These are phyloP conservation scores for Rana temporaria DNA, from an alignment of 2,113 vertebrate genomes.

Conservation along the genomic window DNA sequence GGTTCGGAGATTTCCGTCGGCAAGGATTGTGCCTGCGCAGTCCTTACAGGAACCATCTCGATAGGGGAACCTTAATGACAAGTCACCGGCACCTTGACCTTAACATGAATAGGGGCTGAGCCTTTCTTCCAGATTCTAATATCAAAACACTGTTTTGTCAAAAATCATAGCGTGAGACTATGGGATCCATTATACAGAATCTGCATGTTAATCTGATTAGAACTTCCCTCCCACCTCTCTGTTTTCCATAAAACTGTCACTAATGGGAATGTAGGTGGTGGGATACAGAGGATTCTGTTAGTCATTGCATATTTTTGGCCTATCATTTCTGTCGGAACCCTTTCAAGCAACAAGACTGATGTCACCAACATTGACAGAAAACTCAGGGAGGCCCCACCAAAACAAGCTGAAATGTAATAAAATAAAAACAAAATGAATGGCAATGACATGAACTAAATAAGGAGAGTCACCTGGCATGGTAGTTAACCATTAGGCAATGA, in stretches of 20 bases:
- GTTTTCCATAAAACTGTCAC: conserved; percentile 22
- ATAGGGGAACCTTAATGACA: no score
- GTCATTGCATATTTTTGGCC: conserved; percentile 48
- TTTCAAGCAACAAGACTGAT: conserved; percentile 13
- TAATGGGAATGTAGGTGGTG: conserved; percentile 33
- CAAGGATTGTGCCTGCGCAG: no score
- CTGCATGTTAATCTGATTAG: conserved; percentile 28
- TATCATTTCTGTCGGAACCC: conserved; percentile 5
- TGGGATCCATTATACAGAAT: neutral
- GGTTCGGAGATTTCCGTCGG: no score
- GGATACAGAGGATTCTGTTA: conserved; percentile 32
- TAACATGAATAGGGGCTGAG: no score
- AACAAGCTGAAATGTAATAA: neutral
- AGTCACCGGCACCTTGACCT: no score
- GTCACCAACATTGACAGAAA: conserved; percentile 4
- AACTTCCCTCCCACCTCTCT: conserved; percentile 18
- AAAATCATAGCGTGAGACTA: no score
- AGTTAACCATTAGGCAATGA: no score
- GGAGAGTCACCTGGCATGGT: no score
- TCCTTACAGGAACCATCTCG: no score
- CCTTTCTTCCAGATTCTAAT: no score
- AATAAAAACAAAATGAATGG: neutral
- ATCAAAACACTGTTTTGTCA: no score
- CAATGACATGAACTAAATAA: no score
- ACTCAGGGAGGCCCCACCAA: conserved; percentile 7